These are phyloP conservation scores for Cryptoblepharus egeriae DNA, from an alignment of 2,797 vertebrate genomes.

Conservation along the genomic window DNA sequence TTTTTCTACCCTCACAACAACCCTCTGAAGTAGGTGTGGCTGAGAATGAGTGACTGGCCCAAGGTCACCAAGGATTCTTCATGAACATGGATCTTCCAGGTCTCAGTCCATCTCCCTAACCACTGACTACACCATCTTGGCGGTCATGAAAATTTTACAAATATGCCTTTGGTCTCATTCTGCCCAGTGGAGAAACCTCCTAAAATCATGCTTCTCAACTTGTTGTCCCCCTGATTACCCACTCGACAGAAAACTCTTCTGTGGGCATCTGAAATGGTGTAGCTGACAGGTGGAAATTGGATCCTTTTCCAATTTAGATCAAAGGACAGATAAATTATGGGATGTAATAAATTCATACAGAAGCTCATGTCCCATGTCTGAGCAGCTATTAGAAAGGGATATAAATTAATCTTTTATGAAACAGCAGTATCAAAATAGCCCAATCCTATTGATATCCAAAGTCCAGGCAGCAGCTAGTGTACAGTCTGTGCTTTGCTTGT, in stretches of 20 bases:
- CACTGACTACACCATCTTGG: no score
- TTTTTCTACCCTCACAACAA: no score
- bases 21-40: no score
- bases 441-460: no score
- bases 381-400: neutral
- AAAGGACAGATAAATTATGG: neutral
- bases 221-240: neutral
- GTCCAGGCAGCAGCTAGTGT: no score
- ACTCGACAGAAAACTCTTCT: neutral
- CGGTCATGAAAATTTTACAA: conserved; percentile 1
- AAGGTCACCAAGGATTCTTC: no score
- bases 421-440: no score
- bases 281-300: neutral
- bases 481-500: no score
- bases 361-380: neutral
- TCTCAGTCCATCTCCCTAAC: no score
- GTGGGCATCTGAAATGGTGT: neutral
- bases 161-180: neutral
- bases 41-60: no score
- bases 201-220: neutral
- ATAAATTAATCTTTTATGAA: no score
- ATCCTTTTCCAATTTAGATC: neutral
- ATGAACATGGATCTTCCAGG: no score
- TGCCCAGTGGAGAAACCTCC: neutral
- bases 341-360: neutral